These are phyloP conservation scores for Argyrosomus japonicus DNA, from an alignment of 2,113 vertebrate genomes.

Conservation along the genomic window DNA sequence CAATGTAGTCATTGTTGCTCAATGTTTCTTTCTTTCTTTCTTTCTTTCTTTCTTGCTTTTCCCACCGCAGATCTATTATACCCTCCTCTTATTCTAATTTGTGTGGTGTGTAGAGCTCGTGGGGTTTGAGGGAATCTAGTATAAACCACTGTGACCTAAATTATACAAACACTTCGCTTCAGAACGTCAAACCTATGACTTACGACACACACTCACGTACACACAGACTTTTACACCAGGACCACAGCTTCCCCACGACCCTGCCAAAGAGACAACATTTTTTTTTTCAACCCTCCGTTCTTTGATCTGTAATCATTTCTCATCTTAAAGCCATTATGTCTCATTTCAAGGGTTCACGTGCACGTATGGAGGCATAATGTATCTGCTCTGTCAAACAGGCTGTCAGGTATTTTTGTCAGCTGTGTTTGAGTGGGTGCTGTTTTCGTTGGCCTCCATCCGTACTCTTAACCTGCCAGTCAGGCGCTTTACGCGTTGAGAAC, in stretches of 20 bases:
- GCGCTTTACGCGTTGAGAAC: neutral
- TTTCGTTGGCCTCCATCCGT: conserved; percentile 42
- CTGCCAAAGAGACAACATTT: neutral
- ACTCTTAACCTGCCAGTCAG: conserved; percentile 28
- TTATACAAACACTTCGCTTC: conserved; percentile 29
- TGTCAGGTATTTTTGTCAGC: conserved; percentile 43
- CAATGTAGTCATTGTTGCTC: conserved; percentile 14
- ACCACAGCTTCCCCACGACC: neutral
- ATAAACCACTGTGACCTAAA: conserved; percentile 44
- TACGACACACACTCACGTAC: neutral
- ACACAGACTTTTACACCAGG: neutral
- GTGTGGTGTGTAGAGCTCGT: neutral
- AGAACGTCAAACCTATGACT: neutral
- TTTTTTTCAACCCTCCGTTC: neutral
- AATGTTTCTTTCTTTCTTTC: conserved; percentile 13
- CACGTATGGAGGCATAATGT: neutral
- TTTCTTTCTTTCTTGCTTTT: conserved; percentile 10
- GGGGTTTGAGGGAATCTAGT: conserved; percentile 16
- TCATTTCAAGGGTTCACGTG: neutral
- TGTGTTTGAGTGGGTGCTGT: conserved; percentile 30
- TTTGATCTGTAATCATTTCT: conserved; percentile 16
- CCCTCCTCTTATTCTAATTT: neutral
- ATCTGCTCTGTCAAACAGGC: conserved; percentile 50
- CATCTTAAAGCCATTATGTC: conserved; percentile 6
- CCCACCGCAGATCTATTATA: neutral